Conservation (phyloP, 2,888 invertebrate species). For the Proisotoma minuta region DNA sequence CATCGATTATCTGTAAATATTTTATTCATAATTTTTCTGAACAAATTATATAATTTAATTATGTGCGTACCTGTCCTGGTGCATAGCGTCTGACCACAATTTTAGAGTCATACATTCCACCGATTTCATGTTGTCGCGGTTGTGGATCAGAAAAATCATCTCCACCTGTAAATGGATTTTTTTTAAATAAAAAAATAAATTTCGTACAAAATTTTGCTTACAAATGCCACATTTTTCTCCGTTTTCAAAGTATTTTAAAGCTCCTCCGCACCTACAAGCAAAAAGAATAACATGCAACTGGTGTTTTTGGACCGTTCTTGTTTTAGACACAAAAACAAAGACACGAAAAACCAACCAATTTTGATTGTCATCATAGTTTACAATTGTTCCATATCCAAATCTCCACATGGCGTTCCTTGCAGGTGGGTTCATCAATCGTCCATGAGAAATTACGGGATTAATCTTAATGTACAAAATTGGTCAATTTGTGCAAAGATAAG, state of each 20-base stretch:
- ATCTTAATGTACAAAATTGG: slow-evolving; percentile 1
- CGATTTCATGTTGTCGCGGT: slow-evolving; percentile 83
- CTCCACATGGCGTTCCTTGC: slow-evolving; percentile 92
- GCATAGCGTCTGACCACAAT: slow-evolving; percentile 76
- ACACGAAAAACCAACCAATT: too few species aligned
- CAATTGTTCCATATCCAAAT: slow-evolving; percentile 84
- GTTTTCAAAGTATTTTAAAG: slow-evolving; percentile 49
- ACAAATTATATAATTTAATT: background rate
- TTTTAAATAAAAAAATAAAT: background rate
- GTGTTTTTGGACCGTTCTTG: too few species aligned
- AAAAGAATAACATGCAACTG: too few species aligned
- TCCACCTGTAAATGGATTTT: slow-evolving; percentile 63
- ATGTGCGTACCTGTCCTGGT: slow-evolving; percentile 65
- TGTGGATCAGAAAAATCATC: slow-evolving; percentile 70
- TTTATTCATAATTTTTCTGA: background rate
- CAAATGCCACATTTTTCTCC: slow-evolving; percentile 32
- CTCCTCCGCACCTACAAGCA: slow-evolving; percentile 88
- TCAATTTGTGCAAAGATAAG: too few species aligned
- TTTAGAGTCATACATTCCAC: slow-evolving; percentile 79
- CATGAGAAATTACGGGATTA: slow-evolving; percentile 58
- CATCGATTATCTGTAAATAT: too few species aligned
- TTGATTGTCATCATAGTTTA: slow-evolving; percentile 91
- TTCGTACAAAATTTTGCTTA: slow-evolving; percentile 1
- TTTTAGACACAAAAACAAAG: too few species aligned
- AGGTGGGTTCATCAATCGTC: slow-evolving; percentile 86